These are phyloP conservation scores for Metopia argyrocephala DNA, from an alignment of 2,888 invertebrate species.

Conservation along the genomic window DNA sequence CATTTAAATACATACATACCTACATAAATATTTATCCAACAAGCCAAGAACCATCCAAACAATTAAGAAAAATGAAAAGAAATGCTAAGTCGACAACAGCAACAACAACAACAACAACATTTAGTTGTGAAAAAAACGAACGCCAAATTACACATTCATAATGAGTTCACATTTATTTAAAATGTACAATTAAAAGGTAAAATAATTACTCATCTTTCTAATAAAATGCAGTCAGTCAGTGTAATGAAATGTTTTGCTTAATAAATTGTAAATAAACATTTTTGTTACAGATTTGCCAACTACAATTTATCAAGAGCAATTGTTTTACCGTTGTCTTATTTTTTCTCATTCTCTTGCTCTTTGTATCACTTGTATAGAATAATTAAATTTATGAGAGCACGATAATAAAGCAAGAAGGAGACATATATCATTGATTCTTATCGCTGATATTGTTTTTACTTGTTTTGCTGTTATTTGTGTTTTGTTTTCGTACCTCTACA, in stretches of 20 bases:
- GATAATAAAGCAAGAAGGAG: too few species aligned
- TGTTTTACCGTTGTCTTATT: neutral
- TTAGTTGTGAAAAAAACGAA: conserved; percentile 27
- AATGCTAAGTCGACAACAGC: neutral
- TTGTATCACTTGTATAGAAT: too few species aligned
- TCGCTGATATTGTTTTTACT: neutral
- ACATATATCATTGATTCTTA: too few species aligned
- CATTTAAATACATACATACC: conserved; percentile 13
- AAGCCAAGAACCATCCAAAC: conserved; percentile 3
- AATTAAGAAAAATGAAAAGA: neutral
- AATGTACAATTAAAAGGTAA: conserved; percentile 31
- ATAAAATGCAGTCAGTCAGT: neutral
- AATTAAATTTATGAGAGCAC: too few species aligned
- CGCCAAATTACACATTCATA: conserved; percentile 31
- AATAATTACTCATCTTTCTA: neutral
- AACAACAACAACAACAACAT: conserved; percentile 14
- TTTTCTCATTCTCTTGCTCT: neutral
- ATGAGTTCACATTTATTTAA: conserved; percentile 42
- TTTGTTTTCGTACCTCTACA: neutral
- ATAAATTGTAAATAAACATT: conserved; percentile 12
- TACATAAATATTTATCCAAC: conserved; percentile 16
- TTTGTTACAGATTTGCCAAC: neutral
- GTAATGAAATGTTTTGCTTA: conserved; percentile 5
- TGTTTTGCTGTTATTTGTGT: neutral
- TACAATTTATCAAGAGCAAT: neutral